These are phyloP conservation scores for Mobula hypostoma DNA, from an alignment of 2,113 vertebrate species.

Conservation along the genomic window DNA sequence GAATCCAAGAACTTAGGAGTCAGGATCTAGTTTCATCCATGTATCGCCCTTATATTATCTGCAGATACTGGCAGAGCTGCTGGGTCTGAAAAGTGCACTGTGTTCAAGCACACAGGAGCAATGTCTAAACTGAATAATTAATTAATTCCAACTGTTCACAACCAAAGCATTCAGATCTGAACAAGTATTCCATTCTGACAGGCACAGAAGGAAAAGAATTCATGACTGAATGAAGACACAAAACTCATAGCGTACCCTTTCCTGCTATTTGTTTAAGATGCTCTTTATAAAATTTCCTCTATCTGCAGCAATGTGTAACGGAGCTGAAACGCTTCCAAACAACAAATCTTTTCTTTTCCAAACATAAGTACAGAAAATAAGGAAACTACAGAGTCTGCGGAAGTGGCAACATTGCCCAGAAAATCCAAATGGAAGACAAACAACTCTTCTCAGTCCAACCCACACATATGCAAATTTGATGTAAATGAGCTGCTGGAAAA, in stretches of 20 bases:
- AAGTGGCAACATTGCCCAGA: neutral
- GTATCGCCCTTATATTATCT: neutral
- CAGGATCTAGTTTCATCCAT: too few species aligned
- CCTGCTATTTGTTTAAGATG: neutral
- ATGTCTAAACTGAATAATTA: neutral
- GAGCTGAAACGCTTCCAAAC: neutral
- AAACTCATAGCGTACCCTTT: neutral
- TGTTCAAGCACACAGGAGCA: neutral
- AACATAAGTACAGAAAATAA: neutral
- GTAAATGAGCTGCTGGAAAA: neutral
- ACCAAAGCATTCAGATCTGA: neutral
- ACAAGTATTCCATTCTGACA: neutral
- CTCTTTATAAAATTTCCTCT: neutral
- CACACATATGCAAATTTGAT: slow-evolving; percentile 28
- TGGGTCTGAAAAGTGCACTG: neutral
- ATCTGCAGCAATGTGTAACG: neutral
- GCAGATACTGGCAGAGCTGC: neutral
- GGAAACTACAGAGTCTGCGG: neutral
- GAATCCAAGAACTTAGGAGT: neutral
- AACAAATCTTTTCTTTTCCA: neutral
- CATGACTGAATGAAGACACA: neutral
- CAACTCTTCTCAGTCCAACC: neutral
- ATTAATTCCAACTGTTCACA: neutral
- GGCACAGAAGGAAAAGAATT: neutral
- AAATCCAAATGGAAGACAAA: slow-evolving; percentile 1